A percentile compares a stretch with the other conserved stretches of the same genome.
phyloP scores from a whole-genome alignment of 2,797 vertebrate genomes.

The Micrastur ruficollis region DNA sequence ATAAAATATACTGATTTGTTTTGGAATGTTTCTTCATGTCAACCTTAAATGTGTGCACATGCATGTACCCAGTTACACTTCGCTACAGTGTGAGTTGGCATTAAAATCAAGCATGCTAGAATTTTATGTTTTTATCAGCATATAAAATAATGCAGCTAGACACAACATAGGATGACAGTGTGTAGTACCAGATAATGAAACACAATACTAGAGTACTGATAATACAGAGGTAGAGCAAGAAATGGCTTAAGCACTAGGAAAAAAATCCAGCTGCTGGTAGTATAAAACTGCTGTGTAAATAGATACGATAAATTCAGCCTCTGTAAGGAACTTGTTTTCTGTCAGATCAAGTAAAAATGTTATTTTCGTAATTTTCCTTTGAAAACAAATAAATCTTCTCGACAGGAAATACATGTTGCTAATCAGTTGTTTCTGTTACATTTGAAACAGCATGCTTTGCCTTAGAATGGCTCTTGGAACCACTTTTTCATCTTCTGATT shows the following conservation, averaged over 20 bases:
- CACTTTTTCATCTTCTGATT: not conserved
- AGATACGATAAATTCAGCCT: not conserved
- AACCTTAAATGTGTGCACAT: not conserved
- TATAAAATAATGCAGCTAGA: not conserved
- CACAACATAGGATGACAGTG: not conserved
- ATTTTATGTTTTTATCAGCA: not conserved
- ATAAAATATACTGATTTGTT: not conserved
- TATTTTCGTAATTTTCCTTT: not conserved
- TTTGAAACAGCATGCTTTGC: not conserved
- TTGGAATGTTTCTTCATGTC: not conserved
- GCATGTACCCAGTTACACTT: rapidly evolving
- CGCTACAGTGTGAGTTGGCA: not conserved
- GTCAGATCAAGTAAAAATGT: not conserved
- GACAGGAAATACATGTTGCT: not conserved
- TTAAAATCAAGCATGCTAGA: not conserved
- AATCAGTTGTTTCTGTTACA: not conserved
- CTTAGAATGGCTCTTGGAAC: not conserved
- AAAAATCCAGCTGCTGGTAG: not conserved
- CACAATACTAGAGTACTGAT: not conserved
- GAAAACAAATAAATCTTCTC: not conserved
- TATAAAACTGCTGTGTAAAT: not conserved
- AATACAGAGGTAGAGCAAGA: not conserved
- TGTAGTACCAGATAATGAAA: not conserved
- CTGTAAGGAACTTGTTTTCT: not conserved
- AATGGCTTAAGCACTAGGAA: not conserved